Evolutionary conservation across 1,140 invertebrate genomes (phyloP), one percentile per base, ranked within the genome.

Genomic region (Scaptomyza montana): DNA sequence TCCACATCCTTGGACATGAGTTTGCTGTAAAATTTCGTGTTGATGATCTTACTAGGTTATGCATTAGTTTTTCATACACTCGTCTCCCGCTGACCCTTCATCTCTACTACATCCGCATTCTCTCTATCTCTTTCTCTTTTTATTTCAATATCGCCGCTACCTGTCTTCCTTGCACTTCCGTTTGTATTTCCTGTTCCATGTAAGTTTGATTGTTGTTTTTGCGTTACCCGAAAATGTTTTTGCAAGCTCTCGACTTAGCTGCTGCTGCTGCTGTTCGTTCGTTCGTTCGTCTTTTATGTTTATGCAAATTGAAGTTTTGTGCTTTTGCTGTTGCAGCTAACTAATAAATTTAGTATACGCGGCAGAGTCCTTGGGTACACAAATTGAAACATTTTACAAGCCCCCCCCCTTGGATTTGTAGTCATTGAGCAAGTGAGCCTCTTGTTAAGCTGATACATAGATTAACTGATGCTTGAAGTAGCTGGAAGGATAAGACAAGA

Each of bases 41-140:
- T 90, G 87, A 90, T 90, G 87, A 90, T 90, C 87, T 90, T 77
- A 90, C 87, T 90, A 87, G 87, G 87, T 87, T 90, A 90, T 90
- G 87, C 87, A 90, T 90, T 90, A 90, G 77, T 79, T 90, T 90
- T 90, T 77, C 72, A 70, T 76, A 64, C 73, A 45, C 53, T 16
- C 54, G 36, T 33, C 39, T 6, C 50, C 66, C 36, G 16, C 25
- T 33, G 4, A 4, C 36, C 5, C 10, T 25, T 21, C 16, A 8
- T 13, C 16, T 12, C 62, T 8, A 3, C 36, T 2, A 43, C n/a
- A 43, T 43, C 39, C n/a, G n/a, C 12, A 12, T 43, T 0, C 39
- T n/a, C n/a, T 8, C 28, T 10, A 1, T 16, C 19, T 30, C 30
- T 19, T 5, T 41, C 43, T 45, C 12, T 50, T 8, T 67, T 1